A percentile compares a stretch with the other conserved stretches of the same genome.
Conservation (phyloP, 2,113 vertebrate species). For the Melanerpes aurifrons region DNA sequence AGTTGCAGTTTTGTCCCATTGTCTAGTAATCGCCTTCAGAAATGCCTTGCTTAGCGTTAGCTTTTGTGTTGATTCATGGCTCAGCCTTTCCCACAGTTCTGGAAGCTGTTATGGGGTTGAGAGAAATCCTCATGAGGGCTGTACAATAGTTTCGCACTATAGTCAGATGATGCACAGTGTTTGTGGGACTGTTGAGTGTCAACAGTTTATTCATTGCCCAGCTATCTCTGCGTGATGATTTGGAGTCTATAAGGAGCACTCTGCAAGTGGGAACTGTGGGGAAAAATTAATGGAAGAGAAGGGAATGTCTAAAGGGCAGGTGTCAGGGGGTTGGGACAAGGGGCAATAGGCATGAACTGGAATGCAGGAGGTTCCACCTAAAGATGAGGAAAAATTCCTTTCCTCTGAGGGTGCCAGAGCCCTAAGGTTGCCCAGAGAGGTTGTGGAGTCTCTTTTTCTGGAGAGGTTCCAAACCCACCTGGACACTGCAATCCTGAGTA, state of each 20-base stretch:
- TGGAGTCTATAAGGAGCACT: neutral
- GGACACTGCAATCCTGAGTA: too few species aligned
- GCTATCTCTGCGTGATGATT: neutral
- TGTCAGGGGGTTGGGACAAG: too few species aligned
- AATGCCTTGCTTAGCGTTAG: neutral
- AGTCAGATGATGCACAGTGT: neutral
- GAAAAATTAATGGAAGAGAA: neutral
- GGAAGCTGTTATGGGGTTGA: neutral
- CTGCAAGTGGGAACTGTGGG: neutral
- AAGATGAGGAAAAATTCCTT: too few species aligned
- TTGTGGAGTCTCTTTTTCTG: too few species aligned
- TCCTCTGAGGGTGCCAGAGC: too few species aligned
- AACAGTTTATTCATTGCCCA: neutral
- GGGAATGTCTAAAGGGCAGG: too few species aligned
- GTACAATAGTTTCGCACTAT: neutral
- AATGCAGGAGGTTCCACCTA: too few species aligned
- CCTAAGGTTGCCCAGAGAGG: too few species aligned
- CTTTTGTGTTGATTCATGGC: neutral
- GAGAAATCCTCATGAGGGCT: neutral
- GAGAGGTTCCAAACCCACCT: too few species aligned
- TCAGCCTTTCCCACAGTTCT: neutral
- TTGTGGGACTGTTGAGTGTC: neutral
- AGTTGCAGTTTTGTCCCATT: neutral
- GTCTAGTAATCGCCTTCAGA: conserved; percentile 19
- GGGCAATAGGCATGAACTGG: too few species aligned